Conservation (phyloP, 1,140 invertebrate species). For the Acyrthosiphon pisum region DNA sequence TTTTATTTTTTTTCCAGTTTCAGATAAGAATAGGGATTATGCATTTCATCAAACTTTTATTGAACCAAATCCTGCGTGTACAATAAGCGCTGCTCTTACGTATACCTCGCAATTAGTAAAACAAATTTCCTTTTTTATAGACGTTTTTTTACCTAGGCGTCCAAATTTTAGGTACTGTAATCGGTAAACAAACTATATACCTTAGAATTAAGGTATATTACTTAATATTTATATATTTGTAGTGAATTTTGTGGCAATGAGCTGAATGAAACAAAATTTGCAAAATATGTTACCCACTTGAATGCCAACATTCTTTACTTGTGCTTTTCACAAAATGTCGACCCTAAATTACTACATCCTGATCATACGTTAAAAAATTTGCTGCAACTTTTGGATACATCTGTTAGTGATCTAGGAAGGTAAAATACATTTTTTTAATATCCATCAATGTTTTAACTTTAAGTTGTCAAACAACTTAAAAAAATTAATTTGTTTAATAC, state of each 20-base stretch:
- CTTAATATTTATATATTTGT: constrained; percentile 62
- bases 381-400: constrained; percentile 72
- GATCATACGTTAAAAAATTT: constrained; percentile 78
- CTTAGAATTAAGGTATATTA: not conserved
- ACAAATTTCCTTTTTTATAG: constrained; percentile 78
- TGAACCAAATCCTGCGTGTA: constrained; percentile 73
- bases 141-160: constrained; percentile 77
- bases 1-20: constrained; percentile 65
- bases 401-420: constrained; percentile 75
- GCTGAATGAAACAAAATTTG: constrained; percentile 76
- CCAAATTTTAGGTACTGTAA: constrained; percentile 73
- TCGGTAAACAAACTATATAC: not conserved
- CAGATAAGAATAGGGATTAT: constrained; percentile 70
- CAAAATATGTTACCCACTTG: constrained; percentile 75
- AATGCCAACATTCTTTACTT: constrained; percentile 84
- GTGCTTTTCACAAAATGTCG: constrained; percentile 80
- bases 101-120: constrained; percentile 84
- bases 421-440: constrained; percentile 61
- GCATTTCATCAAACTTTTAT: constrained; percentile 67
- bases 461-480: not conserved
- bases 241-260: constrained; percentile 79
- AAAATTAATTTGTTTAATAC: not conserved
- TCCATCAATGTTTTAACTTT: not conserved
- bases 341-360: constrained; percentile 70
- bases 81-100: constrained; percentile 78